These are phyloP conservation scores for Saxidomus purpurata DNA, from an alignment of 1,140 invertebrate species.

Conservation along the genomic window DNA sequence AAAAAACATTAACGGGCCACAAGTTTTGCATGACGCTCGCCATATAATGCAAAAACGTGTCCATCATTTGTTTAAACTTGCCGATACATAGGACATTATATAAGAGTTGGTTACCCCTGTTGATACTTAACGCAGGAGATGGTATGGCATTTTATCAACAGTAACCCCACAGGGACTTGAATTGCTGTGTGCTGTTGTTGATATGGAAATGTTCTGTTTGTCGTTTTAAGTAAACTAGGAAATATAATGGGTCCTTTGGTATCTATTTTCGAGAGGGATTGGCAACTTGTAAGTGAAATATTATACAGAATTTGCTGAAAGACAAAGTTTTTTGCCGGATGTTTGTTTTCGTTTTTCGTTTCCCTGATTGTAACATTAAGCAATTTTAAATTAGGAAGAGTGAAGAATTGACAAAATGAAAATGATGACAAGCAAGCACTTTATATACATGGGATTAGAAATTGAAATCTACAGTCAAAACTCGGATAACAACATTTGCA, in stretches of 20 bases:
- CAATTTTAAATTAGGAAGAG: too few relatives aligned
- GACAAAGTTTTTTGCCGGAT: too few relatives aligned
- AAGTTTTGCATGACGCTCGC: constrained; percentile 44
- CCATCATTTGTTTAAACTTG: constrained; percentile 53
- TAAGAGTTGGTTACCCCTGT: constrained; percentile 31
- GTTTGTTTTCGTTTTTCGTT: too few relatives aligned
- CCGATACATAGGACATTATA: constrained; percentile 28
- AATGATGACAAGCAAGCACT: too few relatives aligned
- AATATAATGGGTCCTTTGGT: neutral
- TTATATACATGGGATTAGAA: too few relatives aligned
- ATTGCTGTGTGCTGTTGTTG: constrained; percentile 1
- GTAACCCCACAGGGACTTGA: neutral
- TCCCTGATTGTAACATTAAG: too few relatives aligned
- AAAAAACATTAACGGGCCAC: constrained; percentile 50
- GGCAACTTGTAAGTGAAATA: too few relatives aligned
- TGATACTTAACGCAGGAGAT: neutral
- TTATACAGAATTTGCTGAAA: too few relatives aligned
- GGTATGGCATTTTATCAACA: constrained; percentile 39
- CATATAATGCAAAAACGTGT: constrained; percentile 39
- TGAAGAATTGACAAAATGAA: too few relatives aligned
- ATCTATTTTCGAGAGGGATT: neutral
- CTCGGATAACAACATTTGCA: too few relatives aligned
- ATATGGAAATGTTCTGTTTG: constrained; percentile 5
- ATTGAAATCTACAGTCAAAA: too few relatives aligned
- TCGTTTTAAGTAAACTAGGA: constrained; percentile 6